These are phyloP conservation scores for Epinotia bilunana DNA, from an alignment of 2,888 invertebrate genomes.

Conservation along the genomic window DNA sequence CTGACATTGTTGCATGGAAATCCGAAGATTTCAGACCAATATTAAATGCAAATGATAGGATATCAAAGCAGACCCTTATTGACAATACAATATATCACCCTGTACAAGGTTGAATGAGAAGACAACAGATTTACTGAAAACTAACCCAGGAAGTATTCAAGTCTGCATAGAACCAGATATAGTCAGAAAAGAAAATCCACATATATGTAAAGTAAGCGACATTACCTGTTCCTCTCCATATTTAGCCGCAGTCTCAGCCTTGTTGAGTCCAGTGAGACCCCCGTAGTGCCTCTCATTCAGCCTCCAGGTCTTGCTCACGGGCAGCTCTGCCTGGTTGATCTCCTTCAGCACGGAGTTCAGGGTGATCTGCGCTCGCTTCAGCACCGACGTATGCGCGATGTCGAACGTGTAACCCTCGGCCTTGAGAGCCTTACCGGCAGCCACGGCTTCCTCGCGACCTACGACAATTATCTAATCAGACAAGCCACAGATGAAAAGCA, in stretches of 20 bases:
- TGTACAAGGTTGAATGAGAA: too few species aligned
- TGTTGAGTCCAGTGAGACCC: slow-evolving; percentile 93
- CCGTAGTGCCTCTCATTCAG: slow-evolving; percentile 95
- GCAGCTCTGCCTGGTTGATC: slow-evolving; percentile 87
- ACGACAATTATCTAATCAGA: slow-evolving; percentile 39
- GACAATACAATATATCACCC: too few species aligned
- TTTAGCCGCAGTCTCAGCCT: slow-evolving; percentile 92
- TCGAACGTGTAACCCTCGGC: slow-evolving; percentile 89
- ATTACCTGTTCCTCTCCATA: slow-evolving; percentile 92
- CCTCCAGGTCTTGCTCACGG: slow-evolving; percentile 90
- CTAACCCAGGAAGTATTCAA: too few species aligned
- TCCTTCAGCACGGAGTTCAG: slow-evolving; percentile 87
- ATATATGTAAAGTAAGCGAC: not conserved
- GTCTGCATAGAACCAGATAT: too few species aligned
- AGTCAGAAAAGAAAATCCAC: too few species aligned
- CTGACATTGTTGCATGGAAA: too few species aligned
- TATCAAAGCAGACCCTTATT: too few species aligned
- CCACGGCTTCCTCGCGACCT: slow-evolving; percentile 88
- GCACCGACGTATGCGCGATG: slow-evolving; percentile 91
- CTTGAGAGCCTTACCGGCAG: slow-evolving; percentile 90
- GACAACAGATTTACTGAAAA: too few species aligned
- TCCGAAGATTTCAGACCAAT: too few species aligned
- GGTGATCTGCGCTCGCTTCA: slow-evolving; percentile 91
- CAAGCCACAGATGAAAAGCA: not conserved
- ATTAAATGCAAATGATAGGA: too few species aligned